Percentiles rank a stretch among this genome's conserved stretches.
Conservation (phyloP, 2,797 vertebrate genomes). For the Arremon brunneinucha region DNA sequence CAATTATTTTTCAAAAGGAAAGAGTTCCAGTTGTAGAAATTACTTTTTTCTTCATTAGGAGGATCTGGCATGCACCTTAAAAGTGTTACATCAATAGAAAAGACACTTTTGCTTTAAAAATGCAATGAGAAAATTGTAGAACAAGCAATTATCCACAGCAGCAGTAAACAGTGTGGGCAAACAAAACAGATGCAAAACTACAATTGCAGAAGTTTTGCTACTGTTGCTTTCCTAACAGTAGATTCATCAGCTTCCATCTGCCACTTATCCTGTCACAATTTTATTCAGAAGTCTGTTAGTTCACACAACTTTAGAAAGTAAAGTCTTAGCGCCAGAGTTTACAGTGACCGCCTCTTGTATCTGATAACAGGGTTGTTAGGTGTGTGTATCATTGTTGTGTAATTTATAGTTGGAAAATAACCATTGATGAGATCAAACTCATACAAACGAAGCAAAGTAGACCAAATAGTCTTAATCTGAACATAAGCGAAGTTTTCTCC, state of each 20-base stretch:
- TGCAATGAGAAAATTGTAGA: neutral
- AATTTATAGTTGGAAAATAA: conserved; percentile 94
- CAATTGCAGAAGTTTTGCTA: no score
- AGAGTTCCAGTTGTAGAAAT: neutral
- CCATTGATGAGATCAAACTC: conserved; percentile 90
- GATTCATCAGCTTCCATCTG: neutral
- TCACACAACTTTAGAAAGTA: neutral
- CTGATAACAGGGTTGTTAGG: conserved; percentile 90
- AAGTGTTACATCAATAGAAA: neutral
- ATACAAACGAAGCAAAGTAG: conserved; percentile 89
- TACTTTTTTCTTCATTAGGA: neutral
- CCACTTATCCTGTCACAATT: neutral
- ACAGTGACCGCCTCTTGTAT: conserved; percentile 84
- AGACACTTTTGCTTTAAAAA: neutral
- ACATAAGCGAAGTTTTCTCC: conserved; percentile 98
- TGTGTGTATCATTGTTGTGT: conserved; percentile 98
- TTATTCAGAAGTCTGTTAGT: conserved; percentile 7
- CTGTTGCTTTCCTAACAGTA: neutral
- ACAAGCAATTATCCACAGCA: neutral
- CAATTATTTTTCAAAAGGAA: neutral
- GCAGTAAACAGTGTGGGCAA: neutral
- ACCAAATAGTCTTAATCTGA: conserved; percentile 99
- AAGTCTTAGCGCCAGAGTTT: neutral
- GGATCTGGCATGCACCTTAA: neutral
- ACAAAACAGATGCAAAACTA: neutral